Evolutionary conservation across 2,888 invertebrate genomes (phyloP), one percentile per base, ranked within the genome.

Genomic region (Tribolium freemani): DNA sequence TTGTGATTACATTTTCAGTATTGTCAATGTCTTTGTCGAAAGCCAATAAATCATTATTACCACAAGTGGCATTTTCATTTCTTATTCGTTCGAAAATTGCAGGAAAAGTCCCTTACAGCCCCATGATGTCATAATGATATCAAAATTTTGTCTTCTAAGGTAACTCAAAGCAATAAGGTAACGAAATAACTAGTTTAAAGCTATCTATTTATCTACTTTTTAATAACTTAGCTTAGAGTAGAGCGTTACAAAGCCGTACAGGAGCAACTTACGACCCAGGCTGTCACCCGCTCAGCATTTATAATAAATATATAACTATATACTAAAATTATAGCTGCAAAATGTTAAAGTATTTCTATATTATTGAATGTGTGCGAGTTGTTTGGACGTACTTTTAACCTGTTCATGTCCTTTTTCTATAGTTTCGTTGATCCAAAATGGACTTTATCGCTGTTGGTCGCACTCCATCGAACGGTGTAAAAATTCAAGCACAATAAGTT

Each of bases 151-250:
- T 86, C 86, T 86, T 86, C 86, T 85, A 83, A 85, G 74, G 87
- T 85, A 87, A 87, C 87, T 82, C 81, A 87, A 85, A 87, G 87
- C 87, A 87, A 87, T 87, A 87, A 86, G 77, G 78, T 83, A 86
- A 84, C 84, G 85, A 86, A 84, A 85, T 85, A 85, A 85, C 81
- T 84, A 84, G 78, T 82, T 78, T 81, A 82, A 81, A 82, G 77
- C 78, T 79, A 79, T 82, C 83, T 84, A 84, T 84, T 83, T 83
- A 83, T 82, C 83, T 84, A 84, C 83, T 80, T 84, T 80, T 82
- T 82, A 81, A 80, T 79, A 80, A 75, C 71, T 71, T 75, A 82
- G 81, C 72, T 76, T 83, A 82, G 83, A 81, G 69, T 81, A 82
- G 79, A 80, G 72, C 75, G 63, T 72, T 73, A 54, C 46, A 69